Evolutionary conservation across 2,797 vertebrate species (phyloP), one percentile per base, ranked within the genome.

Genomic region (Lepilemur septentrionalis): DNA sequence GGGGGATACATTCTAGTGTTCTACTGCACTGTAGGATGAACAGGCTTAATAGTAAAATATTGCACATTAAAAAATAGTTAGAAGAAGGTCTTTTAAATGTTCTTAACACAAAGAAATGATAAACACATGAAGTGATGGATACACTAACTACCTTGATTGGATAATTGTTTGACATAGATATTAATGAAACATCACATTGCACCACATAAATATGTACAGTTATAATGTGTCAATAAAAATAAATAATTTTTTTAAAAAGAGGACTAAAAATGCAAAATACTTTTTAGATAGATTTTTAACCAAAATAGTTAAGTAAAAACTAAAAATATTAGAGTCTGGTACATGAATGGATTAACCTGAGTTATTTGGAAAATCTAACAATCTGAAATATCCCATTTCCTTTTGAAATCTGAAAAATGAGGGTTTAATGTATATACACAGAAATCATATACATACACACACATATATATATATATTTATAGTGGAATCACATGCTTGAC

Each of bases 401-500:
- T 95, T 35, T n/a, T 67, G 79, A 92, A 94, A 79, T 90, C 1
- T 55, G 59, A 97, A 90, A 96, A 89, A 46, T 35, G 43, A 85
- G 67, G 5, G 20, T 57, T 96, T 84, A 63, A 95, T 28, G 3
- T 91, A 46, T 6, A 79, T 50, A 73, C 25, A 73, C 55, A 82
- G 52, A 69, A 89, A 59, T n/a, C n/a, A 13, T 5, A 20, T 7
- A 73, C 20, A 57, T 3, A 55, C 22, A 57, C 20, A 55, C 55
- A 55, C 7, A 57, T 20, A 10, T 3, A 20, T 17, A 72, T 61
- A 59, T 4, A 41, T 70, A 20, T 83, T 52, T n/a, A 65, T 4
- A 55, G 35, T 50, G 18, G 43, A 96, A 91, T 85, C 89, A 87
- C 46, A 80, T 83, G 91, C 46, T n/a, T 94, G 63, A 43, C n/a